phyloP scores from a whole-genome alignment of 2,113 vertebrate species.

The Passer montanus region DNA sequence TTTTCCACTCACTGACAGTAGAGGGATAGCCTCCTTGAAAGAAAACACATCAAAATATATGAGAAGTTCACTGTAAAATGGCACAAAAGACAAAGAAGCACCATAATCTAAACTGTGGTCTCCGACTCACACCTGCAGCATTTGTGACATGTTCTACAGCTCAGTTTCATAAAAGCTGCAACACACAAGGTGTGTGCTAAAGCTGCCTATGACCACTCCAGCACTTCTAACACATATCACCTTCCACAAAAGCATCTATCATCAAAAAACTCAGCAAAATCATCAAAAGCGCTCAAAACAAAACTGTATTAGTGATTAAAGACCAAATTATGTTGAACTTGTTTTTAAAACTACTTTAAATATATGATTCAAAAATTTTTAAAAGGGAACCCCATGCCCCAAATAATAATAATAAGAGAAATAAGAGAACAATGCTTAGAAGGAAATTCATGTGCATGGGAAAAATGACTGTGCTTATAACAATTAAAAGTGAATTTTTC shows the following conservation, averaged over 20 bases:
- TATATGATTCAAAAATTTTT: not conserved
- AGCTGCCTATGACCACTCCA: not conserved
- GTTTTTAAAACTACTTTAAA: not conserved
- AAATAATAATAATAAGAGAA: not conserved
- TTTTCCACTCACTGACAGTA: not conserved
- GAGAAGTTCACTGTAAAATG: not conserved
- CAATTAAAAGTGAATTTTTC: not conserved
- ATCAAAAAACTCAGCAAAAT: not conserved
- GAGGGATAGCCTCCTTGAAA: not conserved
- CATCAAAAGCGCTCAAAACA: not conserved
- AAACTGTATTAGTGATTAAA: not conserved
- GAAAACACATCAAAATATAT: not conserved
- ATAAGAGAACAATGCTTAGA: not conserved
- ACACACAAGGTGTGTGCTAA: not conserved
- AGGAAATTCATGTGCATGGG: not conserved
- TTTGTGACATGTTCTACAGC: not conserved
- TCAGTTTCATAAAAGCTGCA: not conserved
- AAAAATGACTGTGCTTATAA: not conserved
- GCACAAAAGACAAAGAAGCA: not conserved
- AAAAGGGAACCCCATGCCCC: not conserved
- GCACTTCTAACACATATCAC: not conserved
- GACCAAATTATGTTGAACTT: not conserved
- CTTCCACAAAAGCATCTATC: not conserved
- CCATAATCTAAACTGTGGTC: not conserved
- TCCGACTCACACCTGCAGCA: slow-evolving; percentile 23